Base-by-base conservation (phyloP, 2,113 vertebrate species). In the Isurus oxyrinchus region DNA sequence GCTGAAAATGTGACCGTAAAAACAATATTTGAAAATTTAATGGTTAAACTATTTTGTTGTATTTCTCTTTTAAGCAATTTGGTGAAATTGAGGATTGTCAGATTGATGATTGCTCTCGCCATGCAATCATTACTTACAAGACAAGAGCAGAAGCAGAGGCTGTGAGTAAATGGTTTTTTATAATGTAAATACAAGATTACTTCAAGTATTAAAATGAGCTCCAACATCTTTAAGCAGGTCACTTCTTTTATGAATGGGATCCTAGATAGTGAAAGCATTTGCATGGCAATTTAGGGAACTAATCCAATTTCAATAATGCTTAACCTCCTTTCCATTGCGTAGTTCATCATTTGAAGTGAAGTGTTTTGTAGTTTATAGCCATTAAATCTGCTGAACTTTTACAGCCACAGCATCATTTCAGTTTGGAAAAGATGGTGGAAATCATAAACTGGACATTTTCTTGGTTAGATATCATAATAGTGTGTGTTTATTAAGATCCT, bases 41-140 rank as follows among this genome's bases (percentile, higher is more conserved):
- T 53, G 7, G 0, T 16, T 53, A 95, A 10, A n/a, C 69, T 6
- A 55, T 3, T 67, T 19, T 96, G 93, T 19, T 97, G 21, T 96
- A 96, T 96, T 97, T 63, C 90, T 96, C 90, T 97, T 97, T 97
- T 97, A 98, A 99, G 99, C 99, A 99, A 99, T 99, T 98, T 97
- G 99, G 99, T 96, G 99, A 99, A 97, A 99, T 99, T 97, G 99
- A 99, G 98, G 99, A 99, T 97, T 99, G 98, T 97, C 98, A 98
- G 97, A 99, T 99, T 97, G 98, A 99, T 96, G 99, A 99, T 96
- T 98, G 97, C 96, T 98, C 98, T 97, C 98, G 98, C 96, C 98
- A 98, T 96, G 99, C 99, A 0, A 97, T 99, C 97, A 98, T 99
- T 98, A 98, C 98, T 3, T 99, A 98, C 98, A 99, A 98, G 98